Evolutionary conservation across 2,113 vertebrate genomes (phyloP).

Genomic region (Atlantisia rogersi): DNA sequence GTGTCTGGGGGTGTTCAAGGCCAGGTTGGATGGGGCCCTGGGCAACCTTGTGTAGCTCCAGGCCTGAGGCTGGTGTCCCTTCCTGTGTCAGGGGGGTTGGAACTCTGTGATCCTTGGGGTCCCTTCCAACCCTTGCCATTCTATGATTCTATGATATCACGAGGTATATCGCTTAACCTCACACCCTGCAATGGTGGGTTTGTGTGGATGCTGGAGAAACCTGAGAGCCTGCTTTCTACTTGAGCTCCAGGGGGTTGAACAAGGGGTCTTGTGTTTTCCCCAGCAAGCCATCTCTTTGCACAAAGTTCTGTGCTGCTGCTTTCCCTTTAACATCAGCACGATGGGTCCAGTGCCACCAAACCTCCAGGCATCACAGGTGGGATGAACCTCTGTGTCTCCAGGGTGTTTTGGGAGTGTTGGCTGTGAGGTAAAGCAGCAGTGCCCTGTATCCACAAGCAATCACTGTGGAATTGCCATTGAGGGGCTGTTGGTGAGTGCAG

Average conservation of each 20-base stretch:
- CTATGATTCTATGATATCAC: no score
- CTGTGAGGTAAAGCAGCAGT: not conserved
- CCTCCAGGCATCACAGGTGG: accelerated
- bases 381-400: accelerated
- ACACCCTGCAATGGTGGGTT: accelerated
- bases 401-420: accelerated
- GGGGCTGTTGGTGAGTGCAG: accelerated
- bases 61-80: no score
- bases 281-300: accelerated
- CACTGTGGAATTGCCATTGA: not conserved
- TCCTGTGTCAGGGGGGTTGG: no score
- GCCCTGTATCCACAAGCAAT: not conserved
- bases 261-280: not conserved
- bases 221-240: not conserved
- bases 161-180: accelerated
- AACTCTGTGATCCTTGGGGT: no score
- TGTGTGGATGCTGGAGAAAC: not conserved
- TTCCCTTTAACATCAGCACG: accelerated
- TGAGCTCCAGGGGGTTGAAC: not conserved
- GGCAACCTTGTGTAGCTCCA: no score
- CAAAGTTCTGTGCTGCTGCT: accelerated
- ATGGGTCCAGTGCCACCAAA: accelerated
- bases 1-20: no score
- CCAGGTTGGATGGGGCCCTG: no score
- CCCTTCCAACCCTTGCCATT: no score